Evolutionary conservation across 1,140 invertebrate species (phyloP).

Genomic region (Ridgeia piscesae): DNA sequence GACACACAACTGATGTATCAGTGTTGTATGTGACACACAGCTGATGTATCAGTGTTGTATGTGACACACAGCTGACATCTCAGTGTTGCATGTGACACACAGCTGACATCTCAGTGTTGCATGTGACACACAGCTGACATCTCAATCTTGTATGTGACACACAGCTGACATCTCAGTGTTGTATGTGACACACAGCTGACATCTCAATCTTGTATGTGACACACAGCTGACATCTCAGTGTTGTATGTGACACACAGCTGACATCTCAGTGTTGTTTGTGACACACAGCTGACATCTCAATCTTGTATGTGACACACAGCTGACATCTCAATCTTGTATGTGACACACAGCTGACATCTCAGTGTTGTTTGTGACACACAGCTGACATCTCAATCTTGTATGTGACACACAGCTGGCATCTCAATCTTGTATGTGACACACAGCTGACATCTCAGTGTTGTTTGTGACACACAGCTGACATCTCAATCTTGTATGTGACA

Average conservation of each 20-base stretch:
- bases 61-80: too few relatives aligned
- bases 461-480: too few relatives aligned
- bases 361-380: background rate
- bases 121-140: conserved; percentile 32
- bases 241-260: background rate
- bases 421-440: background rate
- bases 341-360: background rate
- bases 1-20: too few relatives aligned
- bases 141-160: background rate
- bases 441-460: too few relatives aligned
- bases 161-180: background rate
- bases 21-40: too few relatives aligned
- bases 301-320: background rate
- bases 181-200: background rate
- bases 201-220: background rate
- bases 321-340: background rate
- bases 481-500: too few relatives aligned
- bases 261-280: too few relatives aligned
- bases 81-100: conserved; percentile 35
- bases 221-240: background rate
- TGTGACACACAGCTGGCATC: background rate
- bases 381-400: background rate
- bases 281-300: background rate
- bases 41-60: too few relatives aligned
- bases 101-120: conserved; percentile 17